Conservation (phyloP, 2,888 invertebrate species). For the Callyntrura guangdongensis region DNA sequence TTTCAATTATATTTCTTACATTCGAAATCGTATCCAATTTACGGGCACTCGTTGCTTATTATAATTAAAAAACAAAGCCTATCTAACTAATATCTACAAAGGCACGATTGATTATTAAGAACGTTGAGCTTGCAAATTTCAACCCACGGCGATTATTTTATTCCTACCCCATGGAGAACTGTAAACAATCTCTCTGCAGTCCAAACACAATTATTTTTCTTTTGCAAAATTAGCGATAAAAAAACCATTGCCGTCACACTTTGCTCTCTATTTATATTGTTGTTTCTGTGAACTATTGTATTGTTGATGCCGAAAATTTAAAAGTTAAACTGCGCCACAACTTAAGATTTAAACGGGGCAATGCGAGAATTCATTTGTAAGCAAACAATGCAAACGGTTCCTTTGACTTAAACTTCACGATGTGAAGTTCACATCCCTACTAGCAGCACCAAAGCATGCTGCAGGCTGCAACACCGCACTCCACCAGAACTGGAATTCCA, state of each 20-base stretch:
- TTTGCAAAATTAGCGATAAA: background rate
- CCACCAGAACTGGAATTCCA: too few relatives aligned
- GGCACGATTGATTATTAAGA: too few relatives aligned
- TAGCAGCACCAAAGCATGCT: background rate
- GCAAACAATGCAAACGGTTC: too few relatives aligned
- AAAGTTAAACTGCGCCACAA: slow-evolving; percentile 17
- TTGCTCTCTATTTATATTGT: background rate
- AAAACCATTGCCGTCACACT: background rate
- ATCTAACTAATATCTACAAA: too few relatives aligned
- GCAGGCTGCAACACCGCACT: too few relatives aligned
- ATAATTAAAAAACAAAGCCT: too few relatives aligned
- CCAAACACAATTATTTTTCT: background rate
- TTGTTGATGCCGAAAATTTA: background rate
- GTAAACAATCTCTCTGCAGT: background rate
- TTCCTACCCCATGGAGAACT: too few relatives aligned
- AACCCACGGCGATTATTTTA: too few relatives aligned
- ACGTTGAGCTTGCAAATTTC: too few relatives aligned
- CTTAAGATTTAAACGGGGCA: background rate
- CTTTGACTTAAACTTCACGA: background rate
- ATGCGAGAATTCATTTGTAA: too few relatives aligned
- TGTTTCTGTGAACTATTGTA: background rate
- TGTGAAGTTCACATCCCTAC: too few relatives aligned
- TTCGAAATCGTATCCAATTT: background rate
- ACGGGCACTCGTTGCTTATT: background rate
- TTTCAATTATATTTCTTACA: too few relatives aligned